phyloP scores from a whole-genome alignment of 2,888 invertebrate species.

The Drosophila phalerata region DNA sequence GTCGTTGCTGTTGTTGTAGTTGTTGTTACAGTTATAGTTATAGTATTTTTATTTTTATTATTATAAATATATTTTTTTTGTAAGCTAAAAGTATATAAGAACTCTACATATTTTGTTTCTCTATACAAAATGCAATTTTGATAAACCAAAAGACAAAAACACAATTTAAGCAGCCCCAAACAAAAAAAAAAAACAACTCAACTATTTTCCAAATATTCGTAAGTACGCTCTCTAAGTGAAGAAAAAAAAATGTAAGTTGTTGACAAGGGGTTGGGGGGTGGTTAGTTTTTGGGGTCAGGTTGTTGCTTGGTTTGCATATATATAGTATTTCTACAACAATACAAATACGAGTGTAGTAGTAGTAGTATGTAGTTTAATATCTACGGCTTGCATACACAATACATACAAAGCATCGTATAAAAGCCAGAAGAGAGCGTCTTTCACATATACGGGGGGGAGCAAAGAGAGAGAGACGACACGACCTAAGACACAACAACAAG shows the following conservation, averaged over 20 bases:
- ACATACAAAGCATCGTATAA: slow-evolving; percentile 35
- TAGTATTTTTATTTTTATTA: neutral
- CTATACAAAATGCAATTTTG: slow-evolving; percentile 59
- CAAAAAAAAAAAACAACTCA: slow-evolving; percentile 32
- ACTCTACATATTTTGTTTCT: slow-evolving; percentile 47
- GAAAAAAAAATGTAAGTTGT: neutral
- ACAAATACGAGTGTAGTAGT: slow-evolving; percentile 19
- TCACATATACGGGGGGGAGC: neutral
- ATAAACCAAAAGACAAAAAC: slow-evolving; percentile 34
- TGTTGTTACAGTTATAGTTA: slow-evolving; percentile 21
- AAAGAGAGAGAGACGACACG: slow-evolving; percentile 14
- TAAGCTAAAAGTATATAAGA: slow-evolving; percentile 46
- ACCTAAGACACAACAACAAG: slow-evolving; percentile 22
- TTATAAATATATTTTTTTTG: slow-evolving; percentile 14
- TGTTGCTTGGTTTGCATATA: slow-evolving; percentile 6
- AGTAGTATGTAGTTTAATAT: slow-evolving; percentile 4
- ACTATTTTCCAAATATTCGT: slow-evolving; percentile 17
- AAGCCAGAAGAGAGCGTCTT: slow-evolving; percentile 7
- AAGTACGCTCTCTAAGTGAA: slow-evolving; percentile 26
- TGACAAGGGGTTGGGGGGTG: too few relatives aligned
- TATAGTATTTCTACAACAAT: slow-evolving; percentile 36
- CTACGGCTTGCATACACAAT: slow-evolving; percentile 41
- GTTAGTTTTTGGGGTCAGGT: neutral
- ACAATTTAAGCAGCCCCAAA: slow-evolving; percentile 46
- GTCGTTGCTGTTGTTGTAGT: slow-evolving; percentile 28